Evolutionary conservation across 2,797 vertebrate species (phyloP).

Genomic region (Meriones psammophilus): DNA sequence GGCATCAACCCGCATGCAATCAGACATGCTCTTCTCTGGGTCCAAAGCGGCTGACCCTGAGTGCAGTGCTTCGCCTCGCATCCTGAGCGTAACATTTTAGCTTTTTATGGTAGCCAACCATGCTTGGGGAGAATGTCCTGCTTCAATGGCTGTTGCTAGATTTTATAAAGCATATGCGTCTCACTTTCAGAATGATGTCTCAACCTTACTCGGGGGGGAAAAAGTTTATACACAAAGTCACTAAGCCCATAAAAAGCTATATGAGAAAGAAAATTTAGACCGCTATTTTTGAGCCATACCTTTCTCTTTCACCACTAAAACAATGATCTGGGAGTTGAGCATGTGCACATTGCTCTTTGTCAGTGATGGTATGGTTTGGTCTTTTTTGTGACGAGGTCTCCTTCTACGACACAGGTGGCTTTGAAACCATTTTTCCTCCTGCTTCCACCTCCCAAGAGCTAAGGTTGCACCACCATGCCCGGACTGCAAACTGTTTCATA

Average conservation of each 20-base stretch:
- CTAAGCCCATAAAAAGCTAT: conserved; percentile 27
- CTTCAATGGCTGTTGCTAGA: too few relatives aligned
- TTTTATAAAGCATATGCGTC: not conserved
- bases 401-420: not conserved
- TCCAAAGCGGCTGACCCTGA: too few relatives aligned
- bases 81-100: too few relatives aligned
- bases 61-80: too few relatives aligned
- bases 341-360: not conserved
- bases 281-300: not conserved
- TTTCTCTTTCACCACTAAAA: conserved; percentile 60
- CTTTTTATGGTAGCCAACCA: too few relatives aligned
- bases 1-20: too few relatives aligned
- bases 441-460: not conserved
- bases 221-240: conserved; percentile 33
- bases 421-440: not conserved
- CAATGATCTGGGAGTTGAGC: conserved; percentile 68
- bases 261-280: conserved; percentile 9
- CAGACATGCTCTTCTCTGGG: too few relatives aligned
- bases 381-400: not conserved
- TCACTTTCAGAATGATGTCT: conserved; percentile 41
- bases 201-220: not conserved
- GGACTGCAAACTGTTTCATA: not conserved
- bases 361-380: not conserved
- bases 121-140: too few relatives aligned
- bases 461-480: not conserved